A percentile compares a stretch with the other conserved stretches of the same genome.
These are phyloP conservation scores for Laterallus jamaicensis DNA, from an alignment of 2,113 vertebrate species.

Conservation along the genomic window DNA sequence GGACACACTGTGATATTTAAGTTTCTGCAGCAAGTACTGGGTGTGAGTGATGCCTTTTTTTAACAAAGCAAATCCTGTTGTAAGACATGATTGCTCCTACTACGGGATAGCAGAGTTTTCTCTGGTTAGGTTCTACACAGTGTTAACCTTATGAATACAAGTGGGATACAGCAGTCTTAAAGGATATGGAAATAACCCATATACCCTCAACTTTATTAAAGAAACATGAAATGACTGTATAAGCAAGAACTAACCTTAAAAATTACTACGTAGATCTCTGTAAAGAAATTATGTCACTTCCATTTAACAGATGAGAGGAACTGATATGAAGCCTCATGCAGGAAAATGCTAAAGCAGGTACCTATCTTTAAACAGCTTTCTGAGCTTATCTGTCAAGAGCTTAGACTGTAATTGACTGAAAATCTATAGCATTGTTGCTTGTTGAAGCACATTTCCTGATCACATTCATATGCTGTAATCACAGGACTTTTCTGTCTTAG, in stretches of 20 bases:
- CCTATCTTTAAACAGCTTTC: background rate
- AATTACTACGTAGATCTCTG: background rate
- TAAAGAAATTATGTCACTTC: background rate
- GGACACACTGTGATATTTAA: background rate
- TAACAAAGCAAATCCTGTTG: background rate
- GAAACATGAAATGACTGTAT: background rate
- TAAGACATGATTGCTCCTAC: background rate
- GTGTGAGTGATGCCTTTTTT: background rate
- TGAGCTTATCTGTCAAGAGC: conserved; percentile 18
- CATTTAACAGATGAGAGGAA: background rate
- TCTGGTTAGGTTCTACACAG: background rate
- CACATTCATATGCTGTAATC: background rate
- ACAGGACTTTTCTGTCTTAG: background rate
- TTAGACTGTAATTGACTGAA: background rate
- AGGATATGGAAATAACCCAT: background rate
- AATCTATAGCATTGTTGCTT: conserved; percentile 7
- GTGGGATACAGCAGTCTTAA: background rate
- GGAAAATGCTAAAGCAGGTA: background rate
- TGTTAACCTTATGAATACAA: background rate
- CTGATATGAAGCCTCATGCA: background rate
- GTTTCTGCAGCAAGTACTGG: background rate
- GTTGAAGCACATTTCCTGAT: background rate
- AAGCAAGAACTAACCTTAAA: background rate
- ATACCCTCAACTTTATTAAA: background rate
- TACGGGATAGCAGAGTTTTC: background rate